phyloP scores from a whole-genome alignment of 2,113 vertebrate genomes.

The Panthera leo region DNA sequence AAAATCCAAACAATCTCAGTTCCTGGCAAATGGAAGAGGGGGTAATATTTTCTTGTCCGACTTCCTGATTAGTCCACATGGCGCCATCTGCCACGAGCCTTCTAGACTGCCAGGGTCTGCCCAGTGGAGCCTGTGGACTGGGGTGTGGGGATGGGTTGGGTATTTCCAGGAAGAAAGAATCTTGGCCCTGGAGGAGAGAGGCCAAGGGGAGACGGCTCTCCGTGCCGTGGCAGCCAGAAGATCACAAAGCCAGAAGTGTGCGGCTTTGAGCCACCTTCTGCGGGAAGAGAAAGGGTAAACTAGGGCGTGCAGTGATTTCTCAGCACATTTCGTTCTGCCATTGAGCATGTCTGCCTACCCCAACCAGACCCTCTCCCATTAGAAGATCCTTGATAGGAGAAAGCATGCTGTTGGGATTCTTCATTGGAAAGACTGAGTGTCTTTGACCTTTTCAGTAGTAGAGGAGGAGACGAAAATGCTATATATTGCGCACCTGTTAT shows the following conservation, averaged over 20 bases:
- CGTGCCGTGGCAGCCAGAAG: not conserved
- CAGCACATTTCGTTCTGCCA: not conserved
- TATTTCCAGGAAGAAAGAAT: not conserved
- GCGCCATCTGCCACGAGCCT: slow-evolving; percentile 74
- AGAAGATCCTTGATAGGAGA: not conserved
- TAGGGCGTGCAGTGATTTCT: not conserved
- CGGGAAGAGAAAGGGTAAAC: not conserved
- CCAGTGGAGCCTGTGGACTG: slow-evolving; percentile 59
- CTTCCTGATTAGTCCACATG: slow-evolving; percentile 82
- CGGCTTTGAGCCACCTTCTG: not conserved
- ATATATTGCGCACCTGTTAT: not conserved
- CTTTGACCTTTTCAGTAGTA: not conserved
- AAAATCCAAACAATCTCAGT: slow-evolving; percentile 70
- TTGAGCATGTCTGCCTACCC: not conserved
- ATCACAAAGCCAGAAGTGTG: not conserved
- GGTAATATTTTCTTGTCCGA: slow-evolving; percentile 79
- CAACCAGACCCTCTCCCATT: not conserved
- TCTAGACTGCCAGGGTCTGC: slow-evolving; percentile 74
- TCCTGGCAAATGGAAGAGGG: slow-evolving; percentile 74
- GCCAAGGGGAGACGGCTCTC: not conserved
- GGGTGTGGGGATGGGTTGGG: not conserved
- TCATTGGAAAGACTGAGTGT: not conserved
- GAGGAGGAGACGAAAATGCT: not conserved
- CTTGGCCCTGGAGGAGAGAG: not conserved
- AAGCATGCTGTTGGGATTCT: not conserved